Evolutionary conservation across 2,888 invertebrate genomes (phyloP), one percentile per base, ranked within the genome.

Genomic region (Stenotaenia linearis): DNA sequence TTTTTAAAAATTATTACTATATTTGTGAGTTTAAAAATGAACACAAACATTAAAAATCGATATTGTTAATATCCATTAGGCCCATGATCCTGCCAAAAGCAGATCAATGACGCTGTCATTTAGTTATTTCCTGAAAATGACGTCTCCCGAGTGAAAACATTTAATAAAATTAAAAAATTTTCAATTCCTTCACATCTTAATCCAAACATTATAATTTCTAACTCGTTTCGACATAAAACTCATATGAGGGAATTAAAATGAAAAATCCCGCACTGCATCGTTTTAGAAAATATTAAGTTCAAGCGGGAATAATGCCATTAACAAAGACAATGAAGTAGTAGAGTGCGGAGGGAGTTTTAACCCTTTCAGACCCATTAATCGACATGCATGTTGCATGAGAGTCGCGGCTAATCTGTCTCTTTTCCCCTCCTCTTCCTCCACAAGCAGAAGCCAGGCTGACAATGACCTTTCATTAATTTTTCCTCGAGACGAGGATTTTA

Each of bases 391-490:
- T 50, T 50, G 50, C 50, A 50, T 50, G 50, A 50, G 50, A 50
- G 21, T 50, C 50, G 18, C 21, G 50, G 50, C 50, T 50, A 50
- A 50, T 50, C 50, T 50, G 50, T 50, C 50, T 50, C 50, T 50
- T 50, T 50, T n/a, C 50, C 50, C 50, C 50, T 50, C 50, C 50
- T 50, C 50, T 50, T 50, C 50, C 50, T 50, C 50, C 50, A n/a
- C 50, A 18, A 50, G 5, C 32, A 32, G 32, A 32, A 32, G 32
- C 32, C 32, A 9, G 32, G 50, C 45, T 78, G 78, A 50, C 78
- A 50, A 32, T 50, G 78, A 78, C 78, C 78, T 78, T 77, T 78
- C 35, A 28, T 23, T 78, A 32, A 78, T 32, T 78, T 78, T 78
- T 50, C 25, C 78, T 50, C 78, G 40, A 78, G 78, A 78, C 40